These are phyloP conservation scores for Lissocephala sabroskyi DNA, from an alignment of 2,888 invertebrate genomes.

Conservation along the genomic window DNA sequence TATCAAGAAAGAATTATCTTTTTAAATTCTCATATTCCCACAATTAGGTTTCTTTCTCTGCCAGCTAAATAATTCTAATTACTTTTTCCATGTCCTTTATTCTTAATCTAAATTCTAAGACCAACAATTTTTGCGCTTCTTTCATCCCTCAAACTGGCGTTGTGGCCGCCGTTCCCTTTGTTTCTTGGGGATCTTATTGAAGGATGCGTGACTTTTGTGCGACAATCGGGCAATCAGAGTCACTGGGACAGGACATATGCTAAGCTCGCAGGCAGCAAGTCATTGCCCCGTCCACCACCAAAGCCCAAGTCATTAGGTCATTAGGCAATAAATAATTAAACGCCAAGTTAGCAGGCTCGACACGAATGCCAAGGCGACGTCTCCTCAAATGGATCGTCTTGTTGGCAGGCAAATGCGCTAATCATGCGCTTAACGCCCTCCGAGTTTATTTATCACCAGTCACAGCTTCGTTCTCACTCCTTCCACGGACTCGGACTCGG, in stretches of 20 bases:
- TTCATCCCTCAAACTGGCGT: no score
- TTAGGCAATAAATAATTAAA: conserved; percentile 57
- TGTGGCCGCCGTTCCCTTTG: no score
- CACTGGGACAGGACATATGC: background rate
- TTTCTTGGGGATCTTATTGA: background rate
- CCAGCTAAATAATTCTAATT: no score
- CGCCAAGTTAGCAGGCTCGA: conserved; percentile 11
- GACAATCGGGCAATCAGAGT: background rate
- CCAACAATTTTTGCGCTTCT: no score
- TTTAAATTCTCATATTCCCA: no score
- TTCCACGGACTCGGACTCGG: conserved; percentile 31
- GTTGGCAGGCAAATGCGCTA: conserved; percentile 41
- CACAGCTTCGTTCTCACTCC: background rate
- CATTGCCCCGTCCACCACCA: background rate
- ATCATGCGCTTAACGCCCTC: conserved; percentile 54
- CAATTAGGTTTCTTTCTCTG: no score
- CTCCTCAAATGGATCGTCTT: no score
- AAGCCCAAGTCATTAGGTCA: conserved; percentile 48
- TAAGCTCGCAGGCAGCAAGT: background rate
- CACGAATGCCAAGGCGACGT: conserved; percentile 7
- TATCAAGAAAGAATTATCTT: no score
- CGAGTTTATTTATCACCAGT: conserved; percentile 6
- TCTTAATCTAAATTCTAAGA: no score
- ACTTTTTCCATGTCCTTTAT: no score
- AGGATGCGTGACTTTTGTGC: conserved; percentile 6